A percentile compares a stretch with the other conserved stretches of the same genome.
These are phyloP conservation scores for Tragelaphus scriptus DNA, from an alignment of 2,113 vertebrate genomes.

Conservation along the genomic window DNA sequence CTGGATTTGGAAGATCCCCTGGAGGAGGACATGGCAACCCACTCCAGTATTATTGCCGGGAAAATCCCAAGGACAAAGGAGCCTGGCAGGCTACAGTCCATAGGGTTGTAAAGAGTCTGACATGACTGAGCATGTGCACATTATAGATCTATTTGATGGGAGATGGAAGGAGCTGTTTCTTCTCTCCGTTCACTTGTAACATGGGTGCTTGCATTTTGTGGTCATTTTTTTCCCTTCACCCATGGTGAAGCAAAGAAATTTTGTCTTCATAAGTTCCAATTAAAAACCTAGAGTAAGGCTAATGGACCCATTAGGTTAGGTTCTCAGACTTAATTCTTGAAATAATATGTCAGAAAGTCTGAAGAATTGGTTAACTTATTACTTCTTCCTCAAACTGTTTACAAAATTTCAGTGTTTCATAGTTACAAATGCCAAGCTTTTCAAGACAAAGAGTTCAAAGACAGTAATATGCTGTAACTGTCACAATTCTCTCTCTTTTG, in stretches of 20 bases:
- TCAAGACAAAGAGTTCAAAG: not conserved
- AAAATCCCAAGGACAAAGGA: not conserved
- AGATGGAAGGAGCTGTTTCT: not conserved
- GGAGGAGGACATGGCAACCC: not conserved
- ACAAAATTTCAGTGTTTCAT: not conserved
- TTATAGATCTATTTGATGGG: not conserved
- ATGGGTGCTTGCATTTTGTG: not conserved
- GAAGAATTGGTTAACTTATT: not conserved
- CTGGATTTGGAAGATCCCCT: not conserved
- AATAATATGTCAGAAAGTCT: constrained; percentile 5
- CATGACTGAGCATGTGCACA: not conserved
- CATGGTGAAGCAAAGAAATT: not conserved
- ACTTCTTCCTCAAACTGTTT: not conserved
- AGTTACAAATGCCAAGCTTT: not conserved
- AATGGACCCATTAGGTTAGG: not conserved
- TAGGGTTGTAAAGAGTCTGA: not conserved
- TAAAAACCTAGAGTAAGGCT: not conserved
- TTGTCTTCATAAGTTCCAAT: not conserved
- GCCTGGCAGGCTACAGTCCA: not conserved
- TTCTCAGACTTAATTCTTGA: not conserved
- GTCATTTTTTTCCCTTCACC: not conserved
- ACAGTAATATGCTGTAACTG: not conserved
- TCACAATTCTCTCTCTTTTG: too few species aligned
- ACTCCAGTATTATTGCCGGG: not conserved
- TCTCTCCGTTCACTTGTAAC: not conserved